These are phyloP conservation scores for Agrotis ipsilon DNA, from an alignment of 2,888 invertebrate genomes.

Conservation along the genomic window DNA sequence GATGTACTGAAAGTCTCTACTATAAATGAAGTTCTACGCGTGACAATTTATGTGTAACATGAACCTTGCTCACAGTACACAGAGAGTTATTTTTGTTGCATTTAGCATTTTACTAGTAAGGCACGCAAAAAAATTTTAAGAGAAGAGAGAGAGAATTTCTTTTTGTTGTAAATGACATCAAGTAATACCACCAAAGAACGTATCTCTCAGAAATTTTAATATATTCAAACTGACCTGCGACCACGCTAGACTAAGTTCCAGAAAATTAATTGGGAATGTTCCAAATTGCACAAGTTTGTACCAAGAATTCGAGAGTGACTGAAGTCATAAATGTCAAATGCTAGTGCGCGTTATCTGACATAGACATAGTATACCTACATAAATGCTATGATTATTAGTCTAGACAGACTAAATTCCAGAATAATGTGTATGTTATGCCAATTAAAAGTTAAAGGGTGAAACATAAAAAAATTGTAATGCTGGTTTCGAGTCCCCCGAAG, in stretches of 20 bases:
- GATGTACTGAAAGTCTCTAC: no score
- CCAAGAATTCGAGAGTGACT: slow-evolving; percentile 44
- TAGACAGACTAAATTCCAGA: neutral
- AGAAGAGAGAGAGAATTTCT: no score
- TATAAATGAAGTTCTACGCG: no score
- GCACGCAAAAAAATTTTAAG: neutral
- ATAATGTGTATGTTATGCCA: neutral
- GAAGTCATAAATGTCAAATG: slow-evolving; percentile 27
- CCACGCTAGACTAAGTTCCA: slow-evolving; percentile 20
- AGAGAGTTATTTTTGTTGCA: neutral
- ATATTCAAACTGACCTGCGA: slow-evolving; percentile 21
- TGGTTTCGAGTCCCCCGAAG: no score
- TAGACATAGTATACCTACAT: no score
- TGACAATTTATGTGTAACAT: no score
- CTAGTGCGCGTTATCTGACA: neutral
- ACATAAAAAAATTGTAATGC: no score
- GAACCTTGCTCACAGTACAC: neutral
- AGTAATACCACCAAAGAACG: neutral
- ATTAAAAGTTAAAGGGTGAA: neutral
- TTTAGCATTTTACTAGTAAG: neutral
- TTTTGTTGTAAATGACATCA: no score
- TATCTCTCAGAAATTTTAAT: slow-evolving; percentile 9
- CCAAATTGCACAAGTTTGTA: slow-evolving; percentile 50
- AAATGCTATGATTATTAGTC: neutral
- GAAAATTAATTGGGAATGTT: slow-evolving; percentile 44